Evolutionary conservation across 2,888 invertebrate species (phyloP).

Genomic region (Panzeria rudis): DNA sequence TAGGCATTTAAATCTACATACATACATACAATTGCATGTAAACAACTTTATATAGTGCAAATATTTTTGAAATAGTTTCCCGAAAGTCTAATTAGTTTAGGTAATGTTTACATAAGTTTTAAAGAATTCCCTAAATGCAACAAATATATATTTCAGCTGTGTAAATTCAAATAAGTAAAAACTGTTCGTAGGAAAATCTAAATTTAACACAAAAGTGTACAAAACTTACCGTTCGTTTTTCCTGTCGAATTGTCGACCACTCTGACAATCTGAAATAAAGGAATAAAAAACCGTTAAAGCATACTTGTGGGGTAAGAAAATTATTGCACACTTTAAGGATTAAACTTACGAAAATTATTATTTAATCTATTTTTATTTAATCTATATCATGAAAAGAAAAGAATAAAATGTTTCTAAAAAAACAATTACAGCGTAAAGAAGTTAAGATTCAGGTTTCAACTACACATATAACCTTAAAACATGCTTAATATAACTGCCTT

Average conservation of each 20-base stretch:
- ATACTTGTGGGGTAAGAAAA: too few species aligned
- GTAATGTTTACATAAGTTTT: conserved; percentile 22
- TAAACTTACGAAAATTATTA: too few species aligned
- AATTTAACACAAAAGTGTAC: too few species aligned
- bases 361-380: too few species aligned
- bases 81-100: conserved; percentile 37
- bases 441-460: too few species aligned
- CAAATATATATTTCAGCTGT: conserved; percentile 16
- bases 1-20: too few species aligned
- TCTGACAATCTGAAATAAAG: conserved; percentile 56
- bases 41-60: conserved; percentile 4
- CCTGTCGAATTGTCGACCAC: conserved; percentile 1
- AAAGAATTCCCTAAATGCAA: conserved; percentile 17
- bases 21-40: conserved; percentile 14
- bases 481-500: neutral
- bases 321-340: too few species aligned
- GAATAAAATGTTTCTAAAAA: too few species aligned
- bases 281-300: conserved; percentile 9
- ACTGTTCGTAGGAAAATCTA: neutral
- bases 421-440: too few species aligned
- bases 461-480: neutral
- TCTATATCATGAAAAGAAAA: too few species aligned
- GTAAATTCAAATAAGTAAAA: neutral
- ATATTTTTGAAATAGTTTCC: conserved; percentile 31
- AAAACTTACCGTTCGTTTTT: conserved; percentile 24